These are phyloP conservation scores for Brachionus angularis DNA, from an alignment of 1,140 invertebrate species.

Conservation along the genomic window DNA sequence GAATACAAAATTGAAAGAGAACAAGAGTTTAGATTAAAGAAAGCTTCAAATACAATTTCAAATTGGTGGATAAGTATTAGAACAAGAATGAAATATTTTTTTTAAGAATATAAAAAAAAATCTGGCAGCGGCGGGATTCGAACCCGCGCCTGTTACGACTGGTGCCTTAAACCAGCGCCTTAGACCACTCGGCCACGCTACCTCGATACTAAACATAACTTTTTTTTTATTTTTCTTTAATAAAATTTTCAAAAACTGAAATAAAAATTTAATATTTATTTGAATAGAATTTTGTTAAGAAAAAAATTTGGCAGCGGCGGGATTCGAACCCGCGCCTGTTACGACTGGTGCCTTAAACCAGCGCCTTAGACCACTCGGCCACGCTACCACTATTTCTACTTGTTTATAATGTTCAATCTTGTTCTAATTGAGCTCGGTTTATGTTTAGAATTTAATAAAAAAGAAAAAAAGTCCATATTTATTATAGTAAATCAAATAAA, in stretches of 20 bases:
- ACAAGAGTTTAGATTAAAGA: not conserved
- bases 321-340: slow-evolving; percentile 97
- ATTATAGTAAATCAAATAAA: too few relatives aligned
- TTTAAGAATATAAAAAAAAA: not conserved
- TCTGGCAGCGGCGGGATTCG: slow-evolving; percentile 94
- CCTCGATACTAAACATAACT: too few relatives aligned
- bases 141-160: slow-evolving; percentile 97
- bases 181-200: slow-evolving; percentile 98
- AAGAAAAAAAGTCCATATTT: too few relatives aligned
- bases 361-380: too few relatives aligned
- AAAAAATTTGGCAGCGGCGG: slow-evolving; percentile 77
- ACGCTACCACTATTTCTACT: slow-evolving; percentile 97
- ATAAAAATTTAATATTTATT: too few relatives aligned
- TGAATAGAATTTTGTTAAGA: not conserved
- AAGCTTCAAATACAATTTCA: not conserved
- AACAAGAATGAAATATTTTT: not conserved
- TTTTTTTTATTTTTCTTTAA: not conserved
- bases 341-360: too few relatives aligned
- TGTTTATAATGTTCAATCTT: too few relatives aligned
- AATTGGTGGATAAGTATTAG: slow-evolving; percentile 11
- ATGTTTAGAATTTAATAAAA: too few relatives aligned
- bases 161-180: slow-evolving; percentile 99
- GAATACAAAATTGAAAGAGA: not conserved
- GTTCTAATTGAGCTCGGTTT: too few relatives aligned
- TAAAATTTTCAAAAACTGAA: too few relatives aligned